Conservation (phyloP, 2,888 invertebrate genomes). For the Macrostomum cliftonense region DNA sequence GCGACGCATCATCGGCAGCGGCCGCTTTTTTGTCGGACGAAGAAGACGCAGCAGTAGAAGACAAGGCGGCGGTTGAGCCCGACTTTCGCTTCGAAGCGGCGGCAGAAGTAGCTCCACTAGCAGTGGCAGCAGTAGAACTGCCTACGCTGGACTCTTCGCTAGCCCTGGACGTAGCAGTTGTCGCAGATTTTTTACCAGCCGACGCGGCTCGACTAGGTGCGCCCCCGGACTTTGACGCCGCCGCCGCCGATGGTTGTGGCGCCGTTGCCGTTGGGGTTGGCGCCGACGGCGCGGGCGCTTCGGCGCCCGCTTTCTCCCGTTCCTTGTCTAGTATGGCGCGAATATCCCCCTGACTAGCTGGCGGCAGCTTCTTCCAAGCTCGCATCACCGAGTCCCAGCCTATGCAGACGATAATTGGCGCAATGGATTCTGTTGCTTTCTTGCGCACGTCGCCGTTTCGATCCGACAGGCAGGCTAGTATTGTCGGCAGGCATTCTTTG, state of each 20-base stretch:
- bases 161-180: no score
- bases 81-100: background rate
- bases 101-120: background rate
- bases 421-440: constrained; percentile 65
- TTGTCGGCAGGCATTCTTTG: constrained; percentile 51
- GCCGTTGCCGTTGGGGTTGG: constrained; percentile 11
- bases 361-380: background rate
- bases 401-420: constrained; percentile 77
- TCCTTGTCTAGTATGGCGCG: constrained; percentile 1
- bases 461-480: constrained; percentile 69
- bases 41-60: background rate
- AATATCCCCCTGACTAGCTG: background rate
- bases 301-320: constrained; percentile 13
- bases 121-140: background rate
- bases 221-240: background rate
- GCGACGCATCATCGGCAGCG: constrained; percentile 9
- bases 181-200: constrained; percentile 7
- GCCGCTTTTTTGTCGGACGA: background rate
- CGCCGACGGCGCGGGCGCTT: constrained; percentile 16
- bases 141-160: constrained; percentile 15
- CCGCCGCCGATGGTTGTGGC: background rate
- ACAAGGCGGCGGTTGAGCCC: background rate
- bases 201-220: background rate
- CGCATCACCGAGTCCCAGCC: constrained; percentile 48
- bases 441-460: constrained; percentile 74